These are phyloP conservation scores for Ostrea edulis DNA, from an alignment of 1,140 invertebrate genomes.

Conservation along the genomic window DNA sequence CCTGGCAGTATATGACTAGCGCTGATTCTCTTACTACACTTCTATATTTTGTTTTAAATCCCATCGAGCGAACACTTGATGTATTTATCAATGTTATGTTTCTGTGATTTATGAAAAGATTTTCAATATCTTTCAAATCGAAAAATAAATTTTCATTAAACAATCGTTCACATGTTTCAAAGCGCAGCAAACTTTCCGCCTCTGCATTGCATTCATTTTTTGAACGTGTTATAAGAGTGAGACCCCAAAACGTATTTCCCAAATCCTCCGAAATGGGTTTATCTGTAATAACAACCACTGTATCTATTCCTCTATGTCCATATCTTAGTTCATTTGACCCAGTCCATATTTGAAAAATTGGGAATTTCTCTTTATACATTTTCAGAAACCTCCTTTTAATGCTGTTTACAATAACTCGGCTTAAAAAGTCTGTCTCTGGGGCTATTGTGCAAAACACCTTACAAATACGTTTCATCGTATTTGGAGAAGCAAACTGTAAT, in stretches of 20 bases:
- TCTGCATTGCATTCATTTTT: not conserved
- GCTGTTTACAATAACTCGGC: no score
- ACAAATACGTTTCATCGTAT: no score
- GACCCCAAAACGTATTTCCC: not conserved
- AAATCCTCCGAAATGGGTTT: not conserved
- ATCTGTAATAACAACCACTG: not conserved
- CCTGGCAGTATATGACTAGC: not conserved
- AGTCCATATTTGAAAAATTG: no score
- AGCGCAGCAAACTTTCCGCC: not conserved
- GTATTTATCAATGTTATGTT: not conserved
- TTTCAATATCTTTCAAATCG: not conserved
- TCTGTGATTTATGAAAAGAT: not conserved
- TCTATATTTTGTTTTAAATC: not conserved
- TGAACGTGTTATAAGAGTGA: not conserved
- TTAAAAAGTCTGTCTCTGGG: no score
- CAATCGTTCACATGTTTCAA: not conserved
- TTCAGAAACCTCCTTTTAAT: no score
- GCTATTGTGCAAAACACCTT: no score
- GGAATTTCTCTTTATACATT: no score
- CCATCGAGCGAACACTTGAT: not conserved
- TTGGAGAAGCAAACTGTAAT: no score
- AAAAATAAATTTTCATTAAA: not conserved
- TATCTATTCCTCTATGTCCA: not conserved
- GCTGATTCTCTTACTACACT: not conserved
- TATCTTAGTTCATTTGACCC: no score